Evolutionary conservation across 2,113 vertebrate genomes (phyloP).

Genomic region (Ploceus nigricollis): DNA sequence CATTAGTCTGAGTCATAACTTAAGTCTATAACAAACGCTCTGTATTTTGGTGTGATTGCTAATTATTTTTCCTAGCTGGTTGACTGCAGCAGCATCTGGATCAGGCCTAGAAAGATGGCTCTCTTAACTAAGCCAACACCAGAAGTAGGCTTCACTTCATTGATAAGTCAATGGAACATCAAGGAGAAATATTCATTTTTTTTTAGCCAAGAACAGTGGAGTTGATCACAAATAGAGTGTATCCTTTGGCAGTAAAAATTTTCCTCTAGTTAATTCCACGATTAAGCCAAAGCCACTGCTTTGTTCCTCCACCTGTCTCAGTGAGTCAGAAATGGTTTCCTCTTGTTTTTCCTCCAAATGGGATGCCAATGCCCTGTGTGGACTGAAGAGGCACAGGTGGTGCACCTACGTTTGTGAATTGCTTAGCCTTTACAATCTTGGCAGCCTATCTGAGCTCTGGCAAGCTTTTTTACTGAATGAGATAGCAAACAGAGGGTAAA

Average conservation of each 20-base stretch:
- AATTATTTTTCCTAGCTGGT: background rate
- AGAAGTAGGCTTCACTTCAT: background rate
- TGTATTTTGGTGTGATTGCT: background rate
- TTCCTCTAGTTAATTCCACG: background rate
- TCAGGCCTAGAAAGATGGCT: background rate
- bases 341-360: background rate
- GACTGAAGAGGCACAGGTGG: constrained; percentile 3
- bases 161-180: background rate
- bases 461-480: background rate
- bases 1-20: background rate
- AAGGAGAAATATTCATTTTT: background rate
- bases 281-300: constrained; percentile 6
- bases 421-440: background rate
- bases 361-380: background rate
- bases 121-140: background rate
- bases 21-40: background rate
- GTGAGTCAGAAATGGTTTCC: constrained; percentile 34
- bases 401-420: background rate
- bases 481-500: background rate
- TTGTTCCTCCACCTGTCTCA: constrained; percentile 48
- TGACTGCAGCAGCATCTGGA: background rate
- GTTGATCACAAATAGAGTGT: background rate
- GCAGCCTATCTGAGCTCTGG: background rate
- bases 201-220: background rate
- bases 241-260: background rate